A percentile compares a stretch with the other conserved stretches of the same genome.
These are phyloP conservation scores for Gymnarchus niloticus DNA, from an alignment of 2,113 vertebrate genomes.

Conservation along the genomic window DNA sequence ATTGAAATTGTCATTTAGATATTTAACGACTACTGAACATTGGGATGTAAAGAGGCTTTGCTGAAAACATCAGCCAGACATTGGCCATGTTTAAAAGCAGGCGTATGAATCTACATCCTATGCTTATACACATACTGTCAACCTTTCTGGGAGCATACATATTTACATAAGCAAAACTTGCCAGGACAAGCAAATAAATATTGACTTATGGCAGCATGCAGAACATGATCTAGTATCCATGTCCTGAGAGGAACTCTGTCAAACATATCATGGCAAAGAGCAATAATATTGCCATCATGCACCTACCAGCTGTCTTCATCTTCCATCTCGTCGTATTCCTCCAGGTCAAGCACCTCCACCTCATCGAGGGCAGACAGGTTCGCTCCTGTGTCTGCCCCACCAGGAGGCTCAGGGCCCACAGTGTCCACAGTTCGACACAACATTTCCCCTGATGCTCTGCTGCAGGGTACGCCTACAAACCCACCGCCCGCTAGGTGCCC, in stretches of 20 bases:
- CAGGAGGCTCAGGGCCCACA: slow-evolving; percentile 55
- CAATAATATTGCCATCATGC: neutral
- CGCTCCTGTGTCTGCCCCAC: slow-evolving; percentile 44
- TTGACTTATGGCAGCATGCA: neutral
- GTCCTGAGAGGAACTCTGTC: neutral
- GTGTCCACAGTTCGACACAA: slow-evolving; percentile 38
- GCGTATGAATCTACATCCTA: neutral
- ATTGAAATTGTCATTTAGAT: neutral
- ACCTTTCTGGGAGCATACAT: neutral
- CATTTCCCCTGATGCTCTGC: slow-evolving; percentile 30
- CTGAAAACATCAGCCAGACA: neutral
- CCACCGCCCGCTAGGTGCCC: slow-evolving; percentile 28
- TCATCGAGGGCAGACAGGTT: slow-evolving; percentile 69
- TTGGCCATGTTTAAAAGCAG: neutral
- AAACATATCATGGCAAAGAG: neutral
- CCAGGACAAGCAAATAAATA: slow-evolving; percentile 20
- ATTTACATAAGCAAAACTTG: neutral
- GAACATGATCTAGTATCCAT: neutral
- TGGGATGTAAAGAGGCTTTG: neutral
- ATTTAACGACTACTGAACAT: neutral
- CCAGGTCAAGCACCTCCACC: slow-evolving; percentile 77
- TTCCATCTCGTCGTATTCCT: slow-evolving; percentile 64
- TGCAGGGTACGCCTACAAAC: slow-evolving; percentile 45
- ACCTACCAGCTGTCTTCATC: slow-evolving; percentile 83
- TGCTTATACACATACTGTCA: neutral